Base-by-base conservation (phyloP, 2,888 invertebrate genomes). In the Siphonodentalium dalli region DNA sequence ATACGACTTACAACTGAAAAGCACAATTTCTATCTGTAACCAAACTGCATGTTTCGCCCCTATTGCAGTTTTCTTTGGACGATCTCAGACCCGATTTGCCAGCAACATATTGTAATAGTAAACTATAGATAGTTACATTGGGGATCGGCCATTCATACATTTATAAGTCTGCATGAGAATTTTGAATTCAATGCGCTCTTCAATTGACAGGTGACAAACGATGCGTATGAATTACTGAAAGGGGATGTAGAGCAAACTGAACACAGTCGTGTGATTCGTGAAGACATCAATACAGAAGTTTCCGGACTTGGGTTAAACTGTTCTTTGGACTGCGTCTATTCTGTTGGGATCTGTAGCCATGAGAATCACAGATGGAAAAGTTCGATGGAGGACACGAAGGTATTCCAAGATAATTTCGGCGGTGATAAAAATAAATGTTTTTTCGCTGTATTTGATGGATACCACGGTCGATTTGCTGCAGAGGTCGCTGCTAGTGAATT, bases 331-430 rank as follows among this genome's bases (percentile, higher is more conserved):
- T 74, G 74, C 58, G 65, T 62, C 1, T 51, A 65, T 39, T 72
- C 74, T 34, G 57, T 76, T 9, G 76, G 76, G 2, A 68, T 75
- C 28, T 75, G 75, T 35, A 63, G 68, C 9, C 62, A 63, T 51
- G 59, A 61, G 26, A 79, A 79, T 52, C 35, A 23, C n/a, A 41
- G 66, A 28, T 80, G 77, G 76, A 79, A 78, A 49, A 70, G 63
- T 13, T 52, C 64, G 18, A 80, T 79, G 79, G 80, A 80, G 47
- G 80, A 80, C 57, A 66, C 72, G 0, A 56, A 68, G 20, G 69
- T 75, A 6, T 79, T 72, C 43, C 78, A 79, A 42, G 78, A 80
- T 51, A 69, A 58, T 41, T 77, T 76, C 64, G 78, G 78, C 1
- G 74, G 73, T 9, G 77, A 79, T 47, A 52, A 42, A 18, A 65